phyloP scores from a whole-genome alignment of 2,888 invertebrate species.

The Cordylochernes scorpioides region DNA sequence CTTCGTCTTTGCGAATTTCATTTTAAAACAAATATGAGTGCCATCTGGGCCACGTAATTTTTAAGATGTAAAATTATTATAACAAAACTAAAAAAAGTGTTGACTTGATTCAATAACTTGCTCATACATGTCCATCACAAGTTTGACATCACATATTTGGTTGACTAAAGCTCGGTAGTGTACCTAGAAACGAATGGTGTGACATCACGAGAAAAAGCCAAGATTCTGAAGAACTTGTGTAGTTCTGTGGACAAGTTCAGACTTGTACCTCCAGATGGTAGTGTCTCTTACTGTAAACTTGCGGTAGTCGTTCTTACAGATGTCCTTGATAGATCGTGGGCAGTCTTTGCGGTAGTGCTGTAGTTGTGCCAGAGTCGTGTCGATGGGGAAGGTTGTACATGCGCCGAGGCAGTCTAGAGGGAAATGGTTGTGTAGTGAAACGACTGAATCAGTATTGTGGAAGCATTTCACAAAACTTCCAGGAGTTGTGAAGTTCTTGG shows the following conservation, averaged over 20 bases:
- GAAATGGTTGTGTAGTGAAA: slow-evolving; percentile 73
- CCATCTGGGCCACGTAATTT: no score
- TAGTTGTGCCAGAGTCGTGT: slow-evolving; percentile 51
- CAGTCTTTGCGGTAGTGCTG: slow-evolving; percentile 85
- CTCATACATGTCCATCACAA: no score
- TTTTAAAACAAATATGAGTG: no score
- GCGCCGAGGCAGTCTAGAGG: slow-evolving; percentile 53
- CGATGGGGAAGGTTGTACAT: slow-evolving; percentile 57
- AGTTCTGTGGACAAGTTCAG: slow-evolving; percentile 38
- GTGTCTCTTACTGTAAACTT: slow-evolving; percentile 54
- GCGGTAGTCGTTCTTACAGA: slow-evolving; percentile 44
- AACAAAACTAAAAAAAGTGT: no score
- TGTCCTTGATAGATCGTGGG: slow-evolving; percentile 54
- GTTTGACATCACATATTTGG: no score
- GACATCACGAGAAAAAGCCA: slow-evolving; percentile 38
- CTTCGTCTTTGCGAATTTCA: no score
- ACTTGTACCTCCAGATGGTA: slow-evolving; percentile 62
- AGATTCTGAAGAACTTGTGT: slow-evolving; percentile 39
- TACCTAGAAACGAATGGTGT: no score
- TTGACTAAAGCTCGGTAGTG: no score
- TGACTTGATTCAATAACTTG: no score
- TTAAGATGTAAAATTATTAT: no score
- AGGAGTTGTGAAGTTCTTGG: slow-evolving; percentile 68
- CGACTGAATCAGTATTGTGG: slow-evolving; percentile 62
- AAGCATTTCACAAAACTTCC: slow-evolving; percentile 80